Evolutionary conservation across 2,113 vertebrate species (phyloP), one percentile per base, ranked within the genome.

Genomic region (Prunella himalayana): DNA sequence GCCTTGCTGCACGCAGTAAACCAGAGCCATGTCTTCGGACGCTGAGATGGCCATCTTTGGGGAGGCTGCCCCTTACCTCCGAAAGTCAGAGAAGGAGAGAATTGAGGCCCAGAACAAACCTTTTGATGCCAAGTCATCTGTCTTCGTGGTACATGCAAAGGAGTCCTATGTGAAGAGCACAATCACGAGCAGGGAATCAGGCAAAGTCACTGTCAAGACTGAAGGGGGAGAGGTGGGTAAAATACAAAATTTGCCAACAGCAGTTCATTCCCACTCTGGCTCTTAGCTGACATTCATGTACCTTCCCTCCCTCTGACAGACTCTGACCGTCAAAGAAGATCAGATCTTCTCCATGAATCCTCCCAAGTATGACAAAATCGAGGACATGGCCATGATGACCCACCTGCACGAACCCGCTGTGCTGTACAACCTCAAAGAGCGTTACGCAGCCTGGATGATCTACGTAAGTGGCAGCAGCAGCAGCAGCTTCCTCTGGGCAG

Each of bases 301-400:
- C 4, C 15, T 33, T 54, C 16, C 69, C 41, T 15, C 11, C 15
- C 4, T 30, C 11, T 53, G 50, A 11, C 39, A 63, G 60, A 63
- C 63, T 6, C 11, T 61, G 64, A 68, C 64, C 4, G 94, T 95
- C n/a, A 95, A 95, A 4, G 94, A 95, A 0, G 94, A 95, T 27
- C 94, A 95, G 2, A 2, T 85, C 71, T 86, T 42, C 53, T 76
- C 83, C 83, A 90, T 91, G 88, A 91, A 91, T 66, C 99, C 98
- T 59, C 98, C 98, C 50, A 99, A 99, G 77, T 99, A 94, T 1
- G 98, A 99, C 51, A 99, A 99, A 93, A 99, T 99, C 0, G 98
- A 99, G 97, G 98, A 99, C 92, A 99, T 99, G 99, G 99, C 98
- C 88, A 99, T 98, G 98, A 99, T 99, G 98, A 99, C 98, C 23